Base-by-base conservation (phyloP, 2,797 vertebrate species). In the Cheirogaleus major region DNA sequence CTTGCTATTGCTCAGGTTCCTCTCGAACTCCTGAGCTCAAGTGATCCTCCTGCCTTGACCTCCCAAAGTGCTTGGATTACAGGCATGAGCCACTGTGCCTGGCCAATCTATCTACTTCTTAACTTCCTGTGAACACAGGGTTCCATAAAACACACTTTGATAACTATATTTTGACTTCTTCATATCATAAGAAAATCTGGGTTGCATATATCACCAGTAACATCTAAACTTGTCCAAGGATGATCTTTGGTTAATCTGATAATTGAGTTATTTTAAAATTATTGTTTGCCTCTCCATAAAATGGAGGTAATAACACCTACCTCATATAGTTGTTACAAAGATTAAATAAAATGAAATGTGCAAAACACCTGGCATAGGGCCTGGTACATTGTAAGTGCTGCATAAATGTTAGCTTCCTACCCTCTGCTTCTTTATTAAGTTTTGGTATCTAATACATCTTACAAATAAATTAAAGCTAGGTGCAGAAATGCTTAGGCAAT, bases 201-300 rank as follows among this genome's bases (percentile, higher is more conserved):
- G 22, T 38, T 93, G 38, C 50, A 9, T 72, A 32, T 41, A 41
- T 80, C 55, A 92, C 55, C 27, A 85, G 43, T 72, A 91, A 84
- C 75, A 96, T 65, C 12, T 80, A 76, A 87, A 10, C 61, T 91
- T 95, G 23, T 67, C 32, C 43, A 92, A 78, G 2, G 50, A 94
- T 86, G 59, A 76, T 93, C 67, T 95, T 95, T 50, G 81, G 27
- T 67, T 96, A 95, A 93, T 89, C 69, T 27, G 63, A 81, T 93
- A 95, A 95, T 80, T 91, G 48, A 81, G 43, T 90, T 95, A 93
- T 95, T 80, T 97, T 93, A 15, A 91, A 97, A 93, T 95, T 95
- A 90, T 13, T 75, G 80, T 91, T 93, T 89, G 65, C 70, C 95
- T 95, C 90, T 48, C 80, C 82, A 72, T 82, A 80, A 94, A 94